Percentiles rank a stretch among this genome's conserved stretches.
Evolutionary conservation across 2,113 vertebrate genomes (phyloP).

Genomic region (Pyrgilauda ruficollis): DNA sequence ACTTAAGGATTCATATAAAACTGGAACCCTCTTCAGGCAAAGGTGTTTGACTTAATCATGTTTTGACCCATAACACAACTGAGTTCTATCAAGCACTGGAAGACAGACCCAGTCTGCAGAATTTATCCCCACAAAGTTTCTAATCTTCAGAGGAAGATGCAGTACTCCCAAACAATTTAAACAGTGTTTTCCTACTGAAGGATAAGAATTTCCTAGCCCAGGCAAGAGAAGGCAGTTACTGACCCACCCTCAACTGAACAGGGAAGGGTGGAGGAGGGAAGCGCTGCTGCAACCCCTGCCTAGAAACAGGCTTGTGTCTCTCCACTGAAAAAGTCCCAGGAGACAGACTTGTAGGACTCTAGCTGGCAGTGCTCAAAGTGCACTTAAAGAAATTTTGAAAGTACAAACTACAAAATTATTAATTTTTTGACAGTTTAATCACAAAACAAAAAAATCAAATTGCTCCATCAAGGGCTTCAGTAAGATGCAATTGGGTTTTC

Average conservation of each 20-base stretch:
- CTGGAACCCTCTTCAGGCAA: background rate
- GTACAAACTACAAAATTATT: background rate
- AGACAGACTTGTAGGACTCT: background rate
- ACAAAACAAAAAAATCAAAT: background rate
- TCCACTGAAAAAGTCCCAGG: constrained; percentile 5
- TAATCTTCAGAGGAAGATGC: background rate
- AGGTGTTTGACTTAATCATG: background rate
- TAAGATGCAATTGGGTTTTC: background rate
- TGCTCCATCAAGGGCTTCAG: background rate
- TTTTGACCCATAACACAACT: background rate
- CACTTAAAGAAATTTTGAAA: background rate
- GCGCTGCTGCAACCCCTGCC: constrained; percentile 1
- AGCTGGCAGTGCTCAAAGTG: background rate
- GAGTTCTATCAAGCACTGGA: background rate
- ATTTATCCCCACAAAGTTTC: background rate
- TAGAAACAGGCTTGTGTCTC: background rate
- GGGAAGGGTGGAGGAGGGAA: constrained; percentile 13
- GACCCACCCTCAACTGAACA: constrained; percentile 23
- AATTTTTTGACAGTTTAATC: background rate
- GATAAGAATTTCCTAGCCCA: background rate
- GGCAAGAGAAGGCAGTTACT: constrained; percentile 15
- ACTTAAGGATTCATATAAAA: background rate
- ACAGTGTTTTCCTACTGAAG: background rate
- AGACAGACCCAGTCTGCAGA: background rate
- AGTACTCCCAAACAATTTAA: background rate